Base-by-base conservation (phyloP, 2,113 vertebrate species). In the Lanius collurio region DNA sequence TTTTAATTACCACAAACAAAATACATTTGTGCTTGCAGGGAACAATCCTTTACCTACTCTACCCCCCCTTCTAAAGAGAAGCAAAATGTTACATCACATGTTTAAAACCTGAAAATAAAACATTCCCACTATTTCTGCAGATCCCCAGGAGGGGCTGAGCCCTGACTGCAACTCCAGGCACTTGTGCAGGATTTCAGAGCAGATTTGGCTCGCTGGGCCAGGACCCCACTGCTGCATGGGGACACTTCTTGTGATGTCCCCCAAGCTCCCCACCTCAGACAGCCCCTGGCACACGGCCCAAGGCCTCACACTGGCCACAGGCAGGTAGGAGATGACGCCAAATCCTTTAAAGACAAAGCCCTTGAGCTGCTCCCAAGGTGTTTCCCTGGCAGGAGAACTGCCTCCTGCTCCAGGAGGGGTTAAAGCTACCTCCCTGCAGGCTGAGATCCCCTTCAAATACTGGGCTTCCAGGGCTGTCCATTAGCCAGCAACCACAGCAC, bases 1-100 rank as follows among this genome's bases (percentile, higher is more conserved):
- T 99, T 99, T 99, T 99, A 99, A 99, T 99, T 98, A 98, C 99
- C 97, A 98, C 98, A 98, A 98, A 98, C 98, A 98, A 98, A 98
- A 98, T 98, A 97, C 98, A 97, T 97, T 98, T 98, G 97, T 96
- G 97, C 96, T 97, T 74, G 28, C 95, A 80, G 60, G 68, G 94
- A 97, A 97, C 95, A 83, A 93, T 96, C 94, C 42, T 88, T 97
- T 97, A 97, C 97, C 96, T 97, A 96, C 89, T 74, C 8, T 16
- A 11, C 15, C 63, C 44, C 52, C 27, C 4, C 16, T 33, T 39
- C 47, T 37, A 87, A 91, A 93, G 92, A 91, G 67, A 93, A 69
- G 73, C 64, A 74, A 85, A 93, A 96, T 1, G 7, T 97, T 90
- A 77, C 91, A 93, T 82, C 79, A 50, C 63, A 33, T 3, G 0